Evolutionary conservation across 2,113 vertebrate species (phyloP).

Genomic region (Corapipo altera): DNA sequence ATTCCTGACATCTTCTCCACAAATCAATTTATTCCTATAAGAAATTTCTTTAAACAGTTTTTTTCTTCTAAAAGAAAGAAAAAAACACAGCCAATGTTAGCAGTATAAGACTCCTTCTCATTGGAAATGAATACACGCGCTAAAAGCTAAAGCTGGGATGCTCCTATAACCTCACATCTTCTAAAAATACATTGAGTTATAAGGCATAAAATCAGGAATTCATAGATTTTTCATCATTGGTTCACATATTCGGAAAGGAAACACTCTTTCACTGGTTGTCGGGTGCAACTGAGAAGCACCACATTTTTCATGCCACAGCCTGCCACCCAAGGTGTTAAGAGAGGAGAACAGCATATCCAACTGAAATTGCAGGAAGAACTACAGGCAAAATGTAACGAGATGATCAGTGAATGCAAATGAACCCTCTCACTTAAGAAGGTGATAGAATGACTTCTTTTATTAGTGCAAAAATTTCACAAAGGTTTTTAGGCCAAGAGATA

Average conservation of each 20-base stretch:
- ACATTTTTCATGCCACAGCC: background rate
- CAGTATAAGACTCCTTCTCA: background rate
- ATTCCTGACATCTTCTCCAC: background rate
- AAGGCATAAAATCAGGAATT: background rate
- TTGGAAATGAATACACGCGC: background rate
- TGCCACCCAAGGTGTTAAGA: background rate
- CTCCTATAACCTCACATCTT: background rate
- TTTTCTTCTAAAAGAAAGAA: background rate
- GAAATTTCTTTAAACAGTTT: background rate
- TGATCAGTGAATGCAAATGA: slow-evolving; percentile 46
- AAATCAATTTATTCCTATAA: background rate
- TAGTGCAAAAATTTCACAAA: background rate
- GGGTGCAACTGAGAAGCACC: background rate
- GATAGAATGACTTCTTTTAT: background rate
- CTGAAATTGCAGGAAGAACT: slow-evolving; percentile 3
- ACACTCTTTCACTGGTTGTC: background rate
- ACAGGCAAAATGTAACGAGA: slow-evolving; percentile 10
- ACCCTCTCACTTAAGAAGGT: background rate
- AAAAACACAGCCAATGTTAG: background rate
- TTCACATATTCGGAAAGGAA: background rate
- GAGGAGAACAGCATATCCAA: background rate
- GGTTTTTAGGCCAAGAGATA: slow-evolving; percentile 39
- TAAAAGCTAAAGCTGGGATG: background rate
- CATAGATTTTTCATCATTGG: background rate
- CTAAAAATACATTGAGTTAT: background rate